Base-by-base conservation (phyloP, 2,113 vertebrate species). In the Apodemus sylvaticus region DNA sequence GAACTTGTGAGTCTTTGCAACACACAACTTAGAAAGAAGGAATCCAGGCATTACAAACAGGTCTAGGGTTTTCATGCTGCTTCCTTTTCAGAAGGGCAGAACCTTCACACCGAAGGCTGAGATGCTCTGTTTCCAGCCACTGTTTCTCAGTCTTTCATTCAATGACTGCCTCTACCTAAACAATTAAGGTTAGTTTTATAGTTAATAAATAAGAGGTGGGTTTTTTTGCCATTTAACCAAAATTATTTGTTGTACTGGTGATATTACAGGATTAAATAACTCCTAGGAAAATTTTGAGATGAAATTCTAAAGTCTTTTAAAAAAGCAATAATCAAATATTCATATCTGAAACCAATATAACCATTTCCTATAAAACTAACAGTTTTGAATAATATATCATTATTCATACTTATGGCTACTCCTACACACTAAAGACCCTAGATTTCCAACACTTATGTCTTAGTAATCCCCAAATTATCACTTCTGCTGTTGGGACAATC, bases 191-290 rank as follows among this genome's bases (percentile, higher is more conserved):
- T 51, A 76, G 89, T 4, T 26, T 77, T 76, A 76, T 9, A 78
- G 68, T 51, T 95, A 85, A 90, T 76, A 88, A 91, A 93, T 89
- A 7, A 95, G 39, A 48, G n/a, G 73, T 36, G 3, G n/a, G n/a
- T n/a, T 22, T 73, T 48, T 19, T 13, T 77, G 58, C 36, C 90
- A 96, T 78, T 94, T 10, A 1, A 83, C 20, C 42, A 34, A 82
- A 82, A 48, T 8, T 10, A 82, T 4, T 78, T 91, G 51, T 71
- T 91, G n/a, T 85, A 89, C 42, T 9, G 89, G 45, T 29, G 3
- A 86, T n/a, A 1, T 36, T 76, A 36, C 16, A 91, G 51, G 89
- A 89, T 58, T 36, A 24, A 85, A 45, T 76, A 86, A 86, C 51
- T 70, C 68, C 48, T 89, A 94, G 42, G 34, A 29, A 77, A 45